These are phyloP conservation scores for Heliconius congener DNA, from an alignment of 1,140 invertebrate genomes.

Conservation along the genomic window DNA sequence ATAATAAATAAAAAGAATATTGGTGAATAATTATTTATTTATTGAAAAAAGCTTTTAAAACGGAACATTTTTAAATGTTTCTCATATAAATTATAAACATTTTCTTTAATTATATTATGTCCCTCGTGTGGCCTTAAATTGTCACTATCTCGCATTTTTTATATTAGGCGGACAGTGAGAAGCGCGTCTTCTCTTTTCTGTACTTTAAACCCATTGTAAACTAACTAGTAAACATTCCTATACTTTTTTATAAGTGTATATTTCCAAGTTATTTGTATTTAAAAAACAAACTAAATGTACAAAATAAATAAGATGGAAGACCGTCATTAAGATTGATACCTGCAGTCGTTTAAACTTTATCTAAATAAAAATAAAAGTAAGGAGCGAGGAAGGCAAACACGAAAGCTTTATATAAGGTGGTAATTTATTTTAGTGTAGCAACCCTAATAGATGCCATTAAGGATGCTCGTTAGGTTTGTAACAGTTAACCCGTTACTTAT, in stretches of 20 bases:
- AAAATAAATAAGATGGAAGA: background rate
- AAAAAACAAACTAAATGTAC: background rate
- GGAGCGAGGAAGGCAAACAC: slow-evolving; percentile 17
- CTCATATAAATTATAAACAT: too few species aligned
- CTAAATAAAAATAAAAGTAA: slow-evolving; percentile 15
- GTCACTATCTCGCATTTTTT: too few species aligned
- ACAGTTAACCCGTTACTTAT: slow-evolving; percentile 30
- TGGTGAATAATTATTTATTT: too few species aligned
- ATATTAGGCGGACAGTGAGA: too few species aligned
- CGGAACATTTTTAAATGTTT: too few species aligned
- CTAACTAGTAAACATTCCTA: too few species aligned
- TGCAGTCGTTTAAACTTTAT: slow-evolving; percentile 12
- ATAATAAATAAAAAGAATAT: background rate
- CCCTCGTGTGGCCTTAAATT: too few species aligned
- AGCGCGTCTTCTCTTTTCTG: too few species aligned
- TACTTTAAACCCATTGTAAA: too few species aligned
- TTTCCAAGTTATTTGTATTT: background rate
- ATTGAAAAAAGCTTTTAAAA: too few species aligned
- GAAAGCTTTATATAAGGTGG: slow-evolving; percentile 27
- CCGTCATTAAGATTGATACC: background rate
- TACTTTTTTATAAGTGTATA: background rate
- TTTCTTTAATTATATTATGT: too few species aligned
- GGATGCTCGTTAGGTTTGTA: slow-evolving; percentile 29
- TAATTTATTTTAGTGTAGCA: slow-evolving; percentile 33
- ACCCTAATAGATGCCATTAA: slow-evolving; percentile 29